Percentiles rank a stretch among this genome's conserved stretches.
Evolutionary conservation across 2,888 invertebrate species (phyloP).

Genomic region (Tridacna crocea): DNA sequence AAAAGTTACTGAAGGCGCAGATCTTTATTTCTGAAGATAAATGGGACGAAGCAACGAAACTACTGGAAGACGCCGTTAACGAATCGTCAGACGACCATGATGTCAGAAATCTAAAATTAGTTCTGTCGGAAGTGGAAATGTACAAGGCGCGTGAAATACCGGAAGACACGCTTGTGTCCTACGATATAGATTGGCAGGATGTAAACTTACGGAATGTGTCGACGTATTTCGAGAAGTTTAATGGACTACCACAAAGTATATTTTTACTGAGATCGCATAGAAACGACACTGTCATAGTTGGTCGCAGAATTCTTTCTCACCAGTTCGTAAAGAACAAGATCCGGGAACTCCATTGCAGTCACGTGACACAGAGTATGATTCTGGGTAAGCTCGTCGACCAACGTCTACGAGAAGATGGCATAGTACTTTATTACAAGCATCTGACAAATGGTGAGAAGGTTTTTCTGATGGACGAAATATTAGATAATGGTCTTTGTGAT

Average conservation of each 20-base stretch:
- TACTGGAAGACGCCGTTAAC: conserved; percentile 40
- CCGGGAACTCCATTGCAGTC: conserved; percentile 68
- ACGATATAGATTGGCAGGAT: conserved; percentile 58
- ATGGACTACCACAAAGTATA: conserved; percentile 66
- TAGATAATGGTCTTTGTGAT: conserved; percentile 52
- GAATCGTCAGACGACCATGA: conserved; percentile 61
- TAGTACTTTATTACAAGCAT: conserved; percentile 61
- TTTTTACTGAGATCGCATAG: conserved; percentile 55
- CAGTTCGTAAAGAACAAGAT: conserved; percentile 66
- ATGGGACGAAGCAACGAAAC: conserved; percentile 55
- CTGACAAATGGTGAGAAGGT: conserved; percentile 62
- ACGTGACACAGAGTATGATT: conserved; percentile 66
- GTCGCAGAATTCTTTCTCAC: conserved; percentile 64
- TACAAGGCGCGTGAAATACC: conserved; percentile 59
- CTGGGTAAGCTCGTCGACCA: conserved; percentile 66
- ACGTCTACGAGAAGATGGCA: conserved; percentile 62
- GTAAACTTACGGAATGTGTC: conserved; percentile 44
- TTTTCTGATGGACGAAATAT: conserved; percentile 59
- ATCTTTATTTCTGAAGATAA: conserved; percentile 55
- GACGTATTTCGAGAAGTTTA: conserved; percentile 62
- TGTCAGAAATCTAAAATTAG: conserved; percentile 56
- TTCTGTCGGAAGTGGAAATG: conserved; percentile 60
- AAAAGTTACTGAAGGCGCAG: conserved; percentile 59
- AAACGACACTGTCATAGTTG: conserved; percentile 53
- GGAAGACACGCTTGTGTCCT: conserved; percentile 37